These are phyloP conservation scores for Chrysomallon squamiferum DNA, from an alignment of 1,140 invertebrate species.

Conservation along the genomic window DNA sequence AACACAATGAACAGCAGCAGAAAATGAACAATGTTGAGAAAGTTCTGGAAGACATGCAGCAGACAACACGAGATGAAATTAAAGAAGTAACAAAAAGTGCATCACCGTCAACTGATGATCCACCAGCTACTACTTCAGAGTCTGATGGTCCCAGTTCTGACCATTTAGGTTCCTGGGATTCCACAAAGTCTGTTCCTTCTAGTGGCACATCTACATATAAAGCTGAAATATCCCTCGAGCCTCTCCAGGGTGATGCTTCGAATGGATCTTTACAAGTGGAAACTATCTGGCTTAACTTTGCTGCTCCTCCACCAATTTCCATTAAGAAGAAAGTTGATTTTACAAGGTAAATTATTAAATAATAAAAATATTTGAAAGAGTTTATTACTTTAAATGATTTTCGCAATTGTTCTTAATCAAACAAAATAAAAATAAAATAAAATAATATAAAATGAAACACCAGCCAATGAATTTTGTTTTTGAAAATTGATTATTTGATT, in stretches of 20 bases:
- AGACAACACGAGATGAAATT: conserved; percentile 13
- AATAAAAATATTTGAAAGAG: not conserved
- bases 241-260: conserved; percentile 62
- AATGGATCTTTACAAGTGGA: conserved; percentile 78
- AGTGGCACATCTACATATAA: conserved; percentile 18
- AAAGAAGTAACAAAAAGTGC: conserved; percentile 11
- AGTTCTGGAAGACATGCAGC: conserved; percentile 36
- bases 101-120: conserved; percentile 17
- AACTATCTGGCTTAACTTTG: conserved; percentile 96
- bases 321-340: conserved; percentile 95
- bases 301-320: conserved; percentile 90
- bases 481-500: too few species aligned
- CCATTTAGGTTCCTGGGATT: conserved; percentile 46
- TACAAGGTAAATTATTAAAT: conserved; percentile 72
- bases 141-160: conserved; percentile 21
- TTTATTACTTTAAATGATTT: not conserved
- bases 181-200: conserved; percentile 45
- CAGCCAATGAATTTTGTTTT: too few species aligned
- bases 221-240: conserved; percentile 3
- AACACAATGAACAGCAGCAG: conserved; percentile 32
- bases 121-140: conserved; percentile 23
- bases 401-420: too few species aligned
- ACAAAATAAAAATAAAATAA: too few species aligned
- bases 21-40: conserved; percentile 42
- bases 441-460: not conserved